These are phyloP conservation scores for Micrastur ruficollis DNA, from an alignment of 2,797 vertebrate genomes.

Conservation along the genomic window DNA sequence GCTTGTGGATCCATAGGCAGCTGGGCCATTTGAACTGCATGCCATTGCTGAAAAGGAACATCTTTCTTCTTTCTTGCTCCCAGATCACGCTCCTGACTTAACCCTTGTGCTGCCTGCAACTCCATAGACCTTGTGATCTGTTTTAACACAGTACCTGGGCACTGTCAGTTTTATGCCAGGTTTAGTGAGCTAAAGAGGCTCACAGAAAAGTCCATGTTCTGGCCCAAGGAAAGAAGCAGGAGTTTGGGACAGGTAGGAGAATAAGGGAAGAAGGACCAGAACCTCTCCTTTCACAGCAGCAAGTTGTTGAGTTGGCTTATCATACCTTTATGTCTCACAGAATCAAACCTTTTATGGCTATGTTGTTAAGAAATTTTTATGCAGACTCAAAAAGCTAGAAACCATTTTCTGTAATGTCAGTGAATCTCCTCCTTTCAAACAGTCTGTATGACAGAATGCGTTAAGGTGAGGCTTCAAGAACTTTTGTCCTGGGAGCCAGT, in stretches of 20 bases:
- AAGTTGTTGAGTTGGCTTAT: background rate
- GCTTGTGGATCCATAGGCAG: background rate
- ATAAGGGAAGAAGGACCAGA: background rate
- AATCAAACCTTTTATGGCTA: background rate
- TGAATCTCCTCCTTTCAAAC: background rate
- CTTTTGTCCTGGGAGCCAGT: background rate
- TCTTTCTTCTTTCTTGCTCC: background rate
- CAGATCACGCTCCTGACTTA: background rate
- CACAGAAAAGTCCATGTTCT: background rate
- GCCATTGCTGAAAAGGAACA: background rate
- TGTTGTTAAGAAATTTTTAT: background rate
- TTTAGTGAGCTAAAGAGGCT: background rate
- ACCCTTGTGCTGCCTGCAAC: background rate
- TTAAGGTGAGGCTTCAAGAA: background rate
- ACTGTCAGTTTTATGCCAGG: background rate
- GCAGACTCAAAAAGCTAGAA: background rate
- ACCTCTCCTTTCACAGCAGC: background rate
- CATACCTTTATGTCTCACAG: background rate
- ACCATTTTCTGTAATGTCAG: background rate
- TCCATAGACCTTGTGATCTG: background rate
- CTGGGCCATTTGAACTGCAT: background rate
- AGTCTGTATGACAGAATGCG: background rate
- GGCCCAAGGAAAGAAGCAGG: background rate
- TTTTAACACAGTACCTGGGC: background rate
- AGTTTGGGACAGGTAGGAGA: background rate